phyloP scores from a whole-genome alignment of 2,888 invertebrate species.

The Epinotia bilunana region DNA sequence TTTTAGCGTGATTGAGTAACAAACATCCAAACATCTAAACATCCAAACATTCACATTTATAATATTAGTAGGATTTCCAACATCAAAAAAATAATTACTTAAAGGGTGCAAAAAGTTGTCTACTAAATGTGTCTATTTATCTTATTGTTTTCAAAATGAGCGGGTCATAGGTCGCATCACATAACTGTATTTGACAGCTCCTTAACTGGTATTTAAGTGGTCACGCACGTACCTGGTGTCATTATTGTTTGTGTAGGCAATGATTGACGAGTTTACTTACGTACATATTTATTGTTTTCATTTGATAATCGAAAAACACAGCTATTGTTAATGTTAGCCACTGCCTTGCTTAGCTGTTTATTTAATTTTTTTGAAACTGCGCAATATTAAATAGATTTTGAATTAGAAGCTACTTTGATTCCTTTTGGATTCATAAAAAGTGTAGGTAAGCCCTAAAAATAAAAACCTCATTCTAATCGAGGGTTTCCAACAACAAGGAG shows the following conservation, averaged over 20 bases:
- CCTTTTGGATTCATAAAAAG: too few relatives aligned
- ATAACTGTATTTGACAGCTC: constrained; percentile 10
- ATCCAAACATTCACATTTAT: too few relatives aligned
- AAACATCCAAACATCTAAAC: too few relatives aligned
- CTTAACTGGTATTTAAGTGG: background rate
- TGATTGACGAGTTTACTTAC: constrained; percentile 7
- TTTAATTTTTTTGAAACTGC: background rate
- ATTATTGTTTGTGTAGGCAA: constrained; percentile 1
- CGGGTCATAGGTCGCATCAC: constrained; percentile 14
- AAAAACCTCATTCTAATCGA: too few relatives aligned
- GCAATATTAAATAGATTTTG: too few relatives aligned
- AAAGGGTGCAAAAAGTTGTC: background rate
- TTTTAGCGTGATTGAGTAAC: too few relatives aligned
- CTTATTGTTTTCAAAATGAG: constrained; percentile 10
- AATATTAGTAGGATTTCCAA: too few relatives aligned
- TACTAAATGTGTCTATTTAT: background rate
- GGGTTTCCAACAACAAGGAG: too few relatives aligned
- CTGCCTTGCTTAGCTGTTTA: background rate
- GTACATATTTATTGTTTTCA: background rate
- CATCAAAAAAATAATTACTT: background rate
- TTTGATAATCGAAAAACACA: background rate
- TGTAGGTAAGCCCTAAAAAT: too few relatives aligned
- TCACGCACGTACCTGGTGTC: background rate
- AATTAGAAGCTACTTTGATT: too few relatives aligned
- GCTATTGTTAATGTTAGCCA: background rate